Conservation (phyloP, 1,140 invertebrate genomes). For the Sarcophaga peregrina region DNA sequence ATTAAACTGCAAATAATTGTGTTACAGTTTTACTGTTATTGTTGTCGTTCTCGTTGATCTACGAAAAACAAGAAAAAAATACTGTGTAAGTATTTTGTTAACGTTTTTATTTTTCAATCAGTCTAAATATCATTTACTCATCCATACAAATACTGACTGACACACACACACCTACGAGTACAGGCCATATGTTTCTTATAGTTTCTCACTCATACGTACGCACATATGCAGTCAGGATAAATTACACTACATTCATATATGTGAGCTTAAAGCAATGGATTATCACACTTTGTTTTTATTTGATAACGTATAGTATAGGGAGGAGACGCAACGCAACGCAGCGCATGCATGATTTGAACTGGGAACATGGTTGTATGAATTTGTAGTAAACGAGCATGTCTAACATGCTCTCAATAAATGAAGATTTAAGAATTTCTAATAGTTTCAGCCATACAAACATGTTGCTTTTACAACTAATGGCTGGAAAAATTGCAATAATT, state of each 20-base stretch:
- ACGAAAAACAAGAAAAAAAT: constrained; percentile 26
- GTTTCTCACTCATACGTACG: no score
- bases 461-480: background rate
- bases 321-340: no score
- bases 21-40: constrained; percentile 37
- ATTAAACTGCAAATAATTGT: constrained; percentile 37
- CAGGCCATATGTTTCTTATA: no score
- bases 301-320: background rate
- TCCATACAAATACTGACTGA: no score
- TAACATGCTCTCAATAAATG: constrained; percentile 18
- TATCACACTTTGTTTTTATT: constrained; percentile 27
- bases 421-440: constrained; percentile 6
- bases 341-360: no score
- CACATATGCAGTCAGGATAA: no score
- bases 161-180: no score
- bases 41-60: constrained; percentile 13
- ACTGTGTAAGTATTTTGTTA: constrained; percentile 35
- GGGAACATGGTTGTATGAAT: background rate
- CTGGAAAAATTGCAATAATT: background rate
- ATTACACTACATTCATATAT: background rate
- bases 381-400: background rate
- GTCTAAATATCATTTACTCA: constrained; percentile 32
- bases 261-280: constrained; percentile 25
- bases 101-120: constrained; percentile 41
- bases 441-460: background rate